phyloP scores from a whole-genome alignment of 64 coral and sea anemone genomes.

The Dendronephthya gigantea region DNA sequence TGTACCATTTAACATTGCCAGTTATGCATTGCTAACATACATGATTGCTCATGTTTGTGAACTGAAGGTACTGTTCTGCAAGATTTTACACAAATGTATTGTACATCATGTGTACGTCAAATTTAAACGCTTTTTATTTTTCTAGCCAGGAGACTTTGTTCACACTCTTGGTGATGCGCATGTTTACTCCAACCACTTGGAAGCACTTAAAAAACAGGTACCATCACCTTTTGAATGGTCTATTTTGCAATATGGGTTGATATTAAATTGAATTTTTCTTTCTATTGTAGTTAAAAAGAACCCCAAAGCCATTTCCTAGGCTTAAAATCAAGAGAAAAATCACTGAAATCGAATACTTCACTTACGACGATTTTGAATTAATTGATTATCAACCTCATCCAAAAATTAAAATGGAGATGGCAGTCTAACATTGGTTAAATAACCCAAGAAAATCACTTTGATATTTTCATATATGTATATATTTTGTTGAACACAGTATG shows the following conservation, averaged over 20 bases:
- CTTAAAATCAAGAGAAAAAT: constrained; percentile 53
- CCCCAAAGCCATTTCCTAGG: constrained; percentile 65
- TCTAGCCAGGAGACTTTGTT: constrained; percentile 89
- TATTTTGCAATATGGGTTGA: background rate
- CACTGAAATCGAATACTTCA: constrained; percentile 71
- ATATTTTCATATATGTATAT: no score
- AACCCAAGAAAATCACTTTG: no score
- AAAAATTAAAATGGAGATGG: constrained; percentile 98
- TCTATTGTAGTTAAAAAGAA: constrained; percentile 46
- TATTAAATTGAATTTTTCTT: background rate
- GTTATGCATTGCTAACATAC: constrained; percentile 73
- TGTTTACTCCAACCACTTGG: constrained; percentile 70
- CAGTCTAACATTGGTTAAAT: no score
- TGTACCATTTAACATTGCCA: constrained; percentile 95
- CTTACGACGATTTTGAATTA: constrained; percentile 67
- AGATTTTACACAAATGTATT: background rate
- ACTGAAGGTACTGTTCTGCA: constrained; percentile 45
- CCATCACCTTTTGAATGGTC: background rate
- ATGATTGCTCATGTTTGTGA: constrained; percentile 96
- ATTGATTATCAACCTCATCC: constrained; percentile 73
- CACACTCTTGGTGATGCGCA: constrained; percentile 92
- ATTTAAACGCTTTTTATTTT: background rate
- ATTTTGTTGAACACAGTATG: no score
- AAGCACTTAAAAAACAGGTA: constrained; percentile 70
- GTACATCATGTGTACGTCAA: background rate